A percentile compares a stretch with the other conserved stretches of the same genome.
phyloP scores from a whole-genome alignment of 2,888 invertebrate genomes.

The Trichopoda pennipes region DNA sequence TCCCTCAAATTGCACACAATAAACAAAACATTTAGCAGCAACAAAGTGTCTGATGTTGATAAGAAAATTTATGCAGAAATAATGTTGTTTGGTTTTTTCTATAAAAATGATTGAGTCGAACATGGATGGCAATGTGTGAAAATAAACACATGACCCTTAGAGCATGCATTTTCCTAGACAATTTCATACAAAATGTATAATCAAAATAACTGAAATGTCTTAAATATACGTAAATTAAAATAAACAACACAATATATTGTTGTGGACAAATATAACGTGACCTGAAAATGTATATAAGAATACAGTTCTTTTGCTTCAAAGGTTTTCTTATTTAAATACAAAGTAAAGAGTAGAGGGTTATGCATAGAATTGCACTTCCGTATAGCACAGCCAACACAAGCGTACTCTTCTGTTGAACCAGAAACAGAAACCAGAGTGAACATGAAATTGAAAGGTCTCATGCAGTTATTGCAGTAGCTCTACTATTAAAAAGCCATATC shows the following conservation, averaged over 20 bases:
- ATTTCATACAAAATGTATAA: slow-evolving; percentile 8
- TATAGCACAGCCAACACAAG: too few relatives aligned
- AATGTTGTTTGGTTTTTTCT: slow-evolving; percentile 36
- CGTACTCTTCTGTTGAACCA: too few relatives aligned
- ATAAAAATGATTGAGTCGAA: slow-evolving; percentile 46
- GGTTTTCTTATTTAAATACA: too few relatives aligned
- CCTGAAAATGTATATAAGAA: too few relatives aligned
- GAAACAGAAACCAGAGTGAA: too few relatives aligned
- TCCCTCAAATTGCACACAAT: slow-evolving; percentile 17
- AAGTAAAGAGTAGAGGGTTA: too few relatives aligned
- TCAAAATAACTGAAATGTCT: slow-evolving; percentile 23
- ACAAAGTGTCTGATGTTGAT: slow-evolving; percentile 66
- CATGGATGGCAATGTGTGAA: slow-evolving; percentile 59
- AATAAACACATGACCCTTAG: slow-evolving; percentile 63
- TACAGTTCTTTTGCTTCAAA: too few relatives aligned
- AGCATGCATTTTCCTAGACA: slow-evolving; percentile 4
- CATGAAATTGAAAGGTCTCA: too few relatives aligned
- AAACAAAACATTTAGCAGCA: slow-evolving; percentile 38
- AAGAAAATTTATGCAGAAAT: slow-evolving; percentile 62
- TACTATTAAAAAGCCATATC: too few relatives aligned
- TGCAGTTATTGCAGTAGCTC: too few relatives aligned
- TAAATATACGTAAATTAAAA: slow-evolving; percentile 44
- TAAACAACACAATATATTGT: slow-evolving; percentile 31
- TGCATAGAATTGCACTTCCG: too few relatives aligned
- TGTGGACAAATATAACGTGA: slow-evolving; percentile 70